These are phyloP conservation scores for Clarias pachynema DNA, from an alignment of 2,797 vertebrate species.

Conservation along the genomic window DNA sequence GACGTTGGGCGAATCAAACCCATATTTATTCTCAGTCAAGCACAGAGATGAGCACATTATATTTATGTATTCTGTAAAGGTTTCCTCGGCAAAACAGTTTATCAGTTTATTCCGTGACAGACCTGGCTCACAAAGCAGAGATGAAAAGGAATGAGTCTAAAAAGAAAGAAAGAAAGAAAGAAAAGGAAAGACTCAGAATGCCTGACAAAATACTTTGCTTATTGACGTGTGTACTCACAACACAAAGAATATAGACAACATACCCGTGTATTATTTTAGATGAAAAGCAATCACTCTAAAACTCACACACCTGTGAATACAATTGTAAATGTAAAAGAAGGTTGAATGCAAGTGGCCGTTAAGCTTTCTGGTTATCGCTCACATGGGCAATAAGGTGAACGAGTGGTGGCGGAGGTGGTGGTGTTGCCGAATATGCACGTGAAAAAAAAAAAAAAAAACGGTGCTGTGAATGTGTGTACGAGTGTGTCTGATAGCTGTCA, in stretches of 20 bases:
- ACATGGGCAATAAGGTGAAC: constrained; percentile 19
- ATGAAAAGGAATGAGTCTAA: constrained; percentile 21
- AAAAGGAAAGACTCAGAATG: constrained; percentile 13
- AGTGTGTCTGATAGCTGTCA: constrained; percentile 63
- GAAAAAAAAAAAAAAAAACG: background rate
- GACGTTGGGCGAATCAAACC: background rate
- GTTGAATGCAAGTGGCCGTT: constrained; percentile 20
- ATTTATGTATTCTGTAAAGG: constrained; percentile 23
- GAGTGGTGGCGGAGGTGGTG: background rate
- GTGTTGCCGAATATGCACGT: constrained; percentile 38
- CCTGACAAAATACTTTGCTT: constrained; percentile 26
- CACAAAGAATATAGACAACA: constrained; percentile 36
- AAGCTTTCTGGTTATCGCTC: constrained; percentile 11
- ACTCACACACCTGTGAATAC: constrained; percentile 27
- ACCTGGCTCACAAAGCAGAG: constrained; percentile 6
- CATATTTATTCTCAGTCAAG: constrained; percentile 22
- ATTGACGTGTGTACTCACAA: background rate
- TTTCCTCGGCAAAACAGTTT: constrained; percentile 17
- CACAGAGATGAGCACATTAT: constrained; percentile 3
- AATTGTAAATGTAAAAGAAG: constrained; percentile 10
- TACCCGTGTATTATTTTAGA: constrained; percentile 26
- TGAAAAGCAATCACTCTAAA: constrained; percentile 16
- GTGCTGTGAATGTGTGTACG: constrained; percentile 42
- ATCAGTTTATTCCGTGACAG: constrained; percentile 36
- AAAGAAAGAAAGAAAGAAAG: constrained; percentile 12